A percentile compares a stretch with the other conserved stretches of the same genome.
These are phyloP conservation scores for Mimachlamys varia DNA, from an alignment of 2,888 invertebrate genomes.

Conservation along the genomic window DNA sequence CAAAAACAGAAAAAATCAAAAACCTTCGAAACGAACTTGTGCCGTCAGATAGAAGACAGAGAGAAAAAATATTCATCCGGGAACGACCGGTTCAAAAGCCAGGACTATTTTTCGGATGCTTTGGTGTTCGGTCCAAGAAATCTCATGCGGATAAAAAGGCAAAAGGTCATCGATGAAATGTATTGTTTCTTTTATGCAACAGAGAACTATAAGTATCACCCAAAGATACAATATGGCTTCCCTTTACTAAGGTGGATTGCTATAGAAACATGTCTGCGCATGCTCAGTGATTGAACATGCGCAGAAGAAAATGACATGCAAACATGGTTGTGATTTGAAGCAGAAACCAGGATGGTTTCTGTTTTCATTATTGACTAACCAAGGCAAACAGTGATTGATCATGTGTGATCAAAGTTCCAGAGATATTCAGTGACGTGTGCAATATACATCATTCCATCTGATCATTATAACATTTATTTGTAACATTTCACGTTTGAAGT, in stretches of 20 bases:
- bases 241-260: not conserved
- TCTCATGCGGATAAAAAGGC: not conserved
- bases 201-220: conserved; percentile 16
- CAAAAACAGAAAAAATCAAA: not conserved
- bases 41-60: not conserved
- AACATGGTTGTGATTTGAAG: conserved; percentile 1
- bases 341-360: not conserved
- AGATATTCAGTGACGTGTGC: not conserved
- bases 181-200: not conserved
- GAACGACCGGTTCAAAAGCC: conserved; percentile 39
- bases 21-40: conserved; percentile 2
- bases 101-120: conserved; percentile 47
- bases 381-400: no score
- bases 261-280: not conserved
- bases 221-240: not conserved
- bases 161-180: not conserved
- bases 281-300: not conserved
- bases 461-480: not conserved
- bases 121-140: conserved; percentile 49
- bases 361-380: not conserved
- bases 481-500: not conserved
- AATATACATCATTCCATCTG: not conserved
- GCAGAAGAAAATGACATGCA: not conserved
- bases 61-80: not conserved
- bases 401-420: not conserved